Evolutionary conservation across 2,113 vertebrate species (phyloP), one percentile per base, ranked within the genome.

Genomic region (Ahaetulla prasina): DNA sequence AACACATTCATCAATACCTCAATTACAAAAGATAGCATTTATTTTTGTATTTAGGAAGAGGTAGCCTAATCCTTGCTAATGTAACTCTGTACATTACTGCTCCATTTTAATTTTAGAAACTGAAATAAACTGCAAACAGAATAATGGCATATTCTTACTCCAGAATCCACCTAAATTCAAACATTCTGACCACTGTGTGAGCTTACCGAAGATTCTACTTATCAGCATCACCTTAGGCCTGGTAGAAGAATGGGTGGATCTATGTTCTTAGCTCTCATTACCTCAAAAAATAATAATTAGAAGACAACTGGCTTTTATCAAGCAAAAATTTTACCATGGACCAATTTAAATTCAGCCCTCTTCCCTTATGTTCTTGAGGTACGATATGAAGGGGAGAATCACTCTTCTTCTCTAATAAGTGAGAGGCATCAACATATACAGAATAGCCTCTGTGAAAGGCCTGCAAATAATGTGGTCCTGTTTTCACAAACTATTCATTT

Each of bases 1-100:
- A 94, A 91, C 27, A 92, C 6, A 89, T 57, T n/a, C 47, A 92
- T 93, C 92, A 93, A 49, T 30, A 85, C 92, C 55, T 90, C 85
- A 57, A 2, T 22, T 25, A 86, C 45, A 89, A 57, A 80, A 89
- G 2, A 18, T 57, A 88, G 20, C 43, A 54, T 22, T 68, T 53
- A 52, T 60, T 74, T 88, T 35, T 88, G 16, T 39, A 43, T 85
- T 50, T 85, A 89, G 85, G n/a, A 92, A 89, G 5, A 12, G 20
- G 1, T 49, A 45, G 25, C 30, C 2, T 16, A 88, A 92, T 18
- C 11, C 8, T 92, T 47, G 35, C 39, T 43, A 80, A 43, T 80
- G 74, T 43, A 80, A 80, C 35, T 43, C 8, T 80, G 35, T 49
- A 47, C 9, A 85, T 49, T 20, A 55, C 2, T 3, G 14, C 27